A percentile compares a stretch with the other conserved stretches of the same genome.
phyloP scores from a whole-genome alignment of 2,797 vertebrate genomes.

The Anisognathus igniventris region DNA sequence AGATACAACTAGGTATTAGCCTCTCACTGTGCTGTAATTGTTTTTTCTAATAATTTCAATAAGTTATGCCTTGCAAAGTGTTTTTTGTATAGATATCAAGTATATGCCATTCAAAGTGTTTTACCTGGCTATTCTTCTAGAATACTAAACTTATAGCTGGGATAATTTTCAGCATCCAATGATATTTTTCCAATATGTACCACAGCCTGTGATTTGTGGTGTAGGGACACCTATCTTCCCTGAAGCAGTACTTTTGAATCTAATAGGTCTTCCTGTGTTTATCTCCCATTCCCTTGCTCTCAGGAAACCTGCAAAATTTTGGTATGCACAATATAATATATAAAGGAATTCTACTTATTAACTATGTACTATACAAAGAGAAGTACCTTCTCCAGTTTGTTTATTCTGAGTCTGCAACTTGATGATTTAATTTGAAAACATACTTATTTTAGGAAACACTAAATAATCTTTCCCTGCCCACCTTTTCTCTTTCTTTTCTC shows the following conservation, averaged over 20 bases:
- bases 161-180: background rate
- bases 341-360: background rate
- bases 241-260: background rate
- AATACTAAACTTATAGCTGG: background rate
- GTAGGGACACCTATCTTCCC: background rate
- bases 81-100: background rate
- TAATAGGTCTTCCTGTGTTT: background rate
- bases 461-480: background rate
- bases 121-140: background rate
- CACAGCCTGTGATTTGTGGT: background rate
- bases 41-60: background rate
- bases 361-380: background rate
- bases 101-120: background rate
- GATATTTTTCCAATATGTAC: background rate
- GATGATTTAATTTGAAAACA: background rate
- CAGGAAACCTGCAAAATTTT: background rate
- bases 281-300: background rate
- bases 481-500: background rate
- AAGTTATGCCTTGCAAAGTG: background rate
- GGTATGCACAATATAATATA: background rate
- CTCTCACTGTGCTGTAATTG: background rate
- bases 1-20: background rate
- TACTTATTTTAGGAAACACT: background rate
- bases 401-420: background rate
- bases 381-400: background rate